Evolutionary conservation across 2,113 vertebrate species (phyloP).

Genomic region (Coptodon bakossiorum): DNA sequence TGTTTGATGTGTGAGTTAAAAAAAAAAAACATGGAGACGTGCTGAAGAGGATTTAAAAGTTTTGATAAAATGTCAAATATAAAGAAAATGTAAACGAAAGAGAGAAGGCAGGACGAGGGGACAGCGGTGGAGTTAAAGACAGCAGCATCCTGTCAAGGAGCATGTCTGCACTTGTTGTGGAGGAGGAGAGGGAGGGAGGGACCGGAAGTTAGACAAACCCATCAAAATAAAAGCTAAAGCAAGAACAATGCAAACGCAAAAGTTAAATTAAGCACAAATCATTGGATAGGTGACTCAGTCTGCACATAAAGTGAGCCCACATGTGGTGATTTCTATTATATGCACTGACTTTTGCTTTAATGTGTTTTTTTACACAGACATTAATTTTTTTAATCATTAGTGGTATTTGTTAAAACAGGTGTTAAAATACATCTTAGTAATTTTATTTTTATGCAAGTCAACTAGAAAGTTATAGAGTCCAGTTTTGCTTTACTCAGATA

Average conservation of each 20-base stretch:
- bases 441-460: background rate
- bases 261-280: background rate
- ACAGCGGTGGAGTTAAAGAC: background rate
- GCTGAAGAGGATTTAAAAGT: background rate
- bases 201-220: background rate
- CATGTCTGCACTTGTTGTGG: constrained; percentile 70
- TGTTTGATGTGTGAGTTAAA: background rate
- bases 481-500: background rate
- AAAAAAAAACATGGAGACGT: background rate
- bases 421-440: background rate
- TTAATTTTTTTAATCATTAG: background rate
- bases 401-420: background rate
- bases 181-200: background rate
- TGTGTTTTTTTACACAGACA: background rate
- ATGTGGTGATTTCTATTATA: background rate
- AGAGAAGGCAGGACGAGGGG: background rate
- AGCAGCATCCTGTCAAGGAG: background rate
- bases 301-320: background rate
- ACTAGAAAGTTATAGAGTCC: background rate
- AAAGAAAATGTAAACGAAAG: background rate
- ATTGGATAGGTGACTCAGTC: background rate
- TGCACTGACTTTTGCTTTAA: rapidly evolving
- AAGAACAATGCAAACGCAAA: background rate
- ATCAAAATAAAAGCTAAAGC: constrained; percentile 29
- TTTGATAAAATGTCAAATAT: background rate